Evolutionary conservation across 2,888 invertebrate genomes (phyloP).

Genomic region (Erebia epiphron): DNA sequence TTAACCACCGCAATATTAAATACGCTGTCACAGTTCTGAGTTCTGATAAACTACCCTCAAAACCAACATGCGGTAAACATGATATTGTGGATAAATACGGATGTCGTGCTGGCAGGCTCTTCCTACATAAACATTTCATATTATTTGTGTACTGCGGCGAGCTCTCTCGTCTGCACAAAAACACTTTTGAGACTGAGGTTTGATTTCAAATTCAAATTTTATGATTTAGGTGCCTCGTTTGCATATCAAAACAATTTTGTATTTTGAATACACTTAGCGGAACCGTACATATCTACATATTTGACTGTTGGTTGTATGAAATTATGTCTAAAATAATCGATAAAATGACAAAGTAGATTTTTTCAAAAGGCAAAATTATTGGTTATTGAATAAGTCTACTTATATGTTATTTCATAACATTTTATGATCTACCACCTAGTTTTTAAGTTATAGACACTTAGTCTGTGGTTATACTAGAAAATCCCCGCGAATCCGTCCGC

Average conservation of each 20-base stretch:
- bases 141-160: neutral
- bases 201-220: constrained; percentile 23
- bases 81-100: constrained; percentile 4
- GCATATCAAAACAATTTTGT: constrained; percentile 55
- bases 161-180: constrained; percentile 13
- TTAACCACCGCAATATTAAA: neutral
- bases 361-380: neutral
- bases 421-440: too few relatives aligned
- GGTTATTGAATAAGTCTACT: neutral
- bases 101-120: constrained; percentile 3
- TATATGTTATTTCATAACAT: neutral
- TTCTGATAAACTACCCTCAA: neutral
- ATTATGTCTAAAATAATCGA: constrained; percentile 15
- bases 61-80: constrained; percentile 5
- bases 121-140: constrained; percentile 9
- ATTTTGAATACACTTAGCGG: constrained; percentile 47
- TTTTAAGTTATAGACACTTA: too few relatives aligned
- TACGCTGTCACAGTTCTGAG: neutral
- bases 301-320: neutral
- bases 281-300: neutral
- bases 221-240: constrained; percentile 19
- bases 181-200: constrained; percentile 19
- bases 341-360: neutral
- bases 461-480: too few relatives aligned
- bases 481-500: too few relatives aligned